Conservation (phyloP, 2,888 invertebrate species). For the Cheilosia vernalis region DNA sequence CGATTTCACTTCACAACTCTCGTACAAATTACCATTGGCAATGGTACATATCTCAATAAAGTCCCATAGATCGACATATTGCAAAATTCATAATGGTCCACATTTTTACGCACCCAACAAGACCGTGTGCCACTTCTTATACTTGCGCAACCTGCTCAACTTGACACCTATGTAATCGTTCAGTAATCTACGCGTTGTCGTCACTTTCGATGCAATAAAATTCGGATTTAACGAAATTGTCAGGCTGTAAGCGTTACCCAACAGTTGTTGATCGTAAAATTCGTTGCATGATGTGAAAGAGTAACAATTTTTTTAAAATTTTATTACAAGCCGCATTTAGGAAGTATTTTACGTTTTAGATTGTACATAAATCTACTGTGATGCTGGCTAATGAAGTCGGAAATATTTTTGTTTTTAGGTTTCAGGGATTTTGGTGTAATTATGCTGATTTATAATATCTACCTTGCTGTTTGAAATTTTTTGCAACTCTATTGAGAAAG, state of each 20-base stretch:
- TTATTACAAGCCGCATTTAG: not conserved
- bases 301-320: not conserved
- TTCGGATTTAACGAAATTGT: not conserved
- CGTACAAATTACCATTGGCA: too few relatives aligned
- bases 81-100: not conserved
- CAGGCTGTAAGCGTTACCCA: conserved; percentile 20
- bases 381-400: too few relatives aligned
- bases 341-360: too few relatives aligned
- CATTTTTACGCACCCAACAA: not conserved
- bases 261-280: conserved; percentile 6
- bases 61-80: not conserved
- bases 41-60: too few relatives aligned
- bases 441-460: too few relatives aligned
- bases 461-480: too few relatives aligned
- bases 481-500: too few relatives aligned
- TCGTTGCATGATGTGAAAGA: conserved; percentile 8
- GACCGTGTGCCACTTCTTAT: not conserved
- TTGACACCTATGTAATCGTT: conserved; percentile 7
- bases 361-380: too few relatives aligned
- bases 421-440: too few relatives aligned
- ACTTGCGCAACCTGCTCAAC: conserved; percentile 3
- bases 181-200: conserved; percentile 14
- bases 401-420: too few relatives aligned
- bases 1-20: too few relatives aligned
- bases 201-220: conserved; percentile 38